Evolutionary conservation across 1,140 invertebrate species (phyloP), one percentile per base, ranked within the genome.

Genomic region (Drosophila burlai): DNA sequence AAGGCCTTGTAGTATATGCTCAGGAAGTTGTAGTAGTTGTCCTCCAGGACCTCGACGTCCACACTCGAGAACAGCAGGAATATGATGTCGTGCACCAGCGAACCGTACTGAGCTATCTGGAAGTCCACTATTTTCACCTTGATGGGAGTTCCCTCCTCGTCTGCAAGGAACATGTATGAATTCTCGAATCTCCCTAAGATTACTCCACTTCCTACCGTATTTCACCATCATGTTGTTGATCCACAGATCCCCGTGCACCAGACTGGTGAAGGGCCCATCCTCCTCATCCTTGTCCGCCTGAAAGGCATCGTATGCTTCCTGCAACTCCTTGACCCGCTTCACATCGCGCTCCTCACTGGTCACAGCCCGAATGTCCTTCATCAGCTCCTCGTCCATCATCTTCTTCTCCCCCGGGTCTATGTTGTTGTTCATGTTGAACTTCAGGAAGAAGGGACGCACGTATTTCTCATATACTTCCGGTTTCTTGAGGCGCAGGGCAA

Each of bases 101-200:
- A 95, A 8, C 93, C 89, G 46, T 94, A 94, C 16, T 94, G 78
- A 34, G 94, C 94, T 18, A 94, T 94, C 91, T 96, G 95, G 59
- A 95, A 95, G 76, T 96, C 95, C 0, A 96, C 92, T 31, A 96
- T 94, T 91, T 95, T 95, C 8, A 95, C 76, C 43, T 94, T 93
- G 0, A 93, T 75, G 0, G 94, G 92, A 24, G 84, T 60, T 0
- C 90, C 93, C 15, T 87, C 77, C 61, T 90, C 87, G 11, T 93
- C 64, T 49, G 47, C n/a, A 63, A 18, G 40, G 45, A 15, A 15
- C 21, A 16, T 15, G 3, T 0, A 10, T 73, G 3, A 26, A 1
- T 7, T 42, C 1, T 1, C 5, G 24, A 24, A 24, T 24, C 24
- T 24, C 24, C 24, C n/a, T n/a, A n/a, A n/a, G n/a, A n/a, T n/a